Base-by-base conservation (phyloP, 2,888 invertebrate species). In the Aricia artaxerxes region DNA sequence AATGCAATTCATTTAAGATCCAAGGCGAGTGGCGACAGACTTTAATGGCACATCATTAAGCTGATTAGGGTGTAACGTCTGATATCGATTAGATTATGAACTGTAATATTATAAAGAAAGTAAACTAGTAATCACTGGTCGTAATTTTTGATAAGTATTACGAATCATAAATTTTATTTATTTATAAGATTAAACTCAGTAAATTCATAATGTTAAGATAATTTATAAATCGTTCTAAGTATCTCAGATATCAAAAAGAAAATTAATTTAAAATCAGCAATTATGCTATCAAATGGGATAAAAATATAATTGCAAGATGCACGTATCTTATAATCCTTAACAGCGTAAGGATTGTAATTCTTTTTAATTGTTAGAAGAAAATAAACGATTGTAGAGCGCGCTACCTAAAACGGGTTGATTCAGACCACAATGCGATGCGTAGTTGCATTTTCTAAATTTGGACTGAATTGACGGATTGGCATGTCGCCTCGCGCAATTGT, bases 61-160 rank as follows among this genome's bases (percentile, higher is more conserved):
- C 49, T 3, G 24, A 31, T 64, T 31, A n/a, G 24, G 7, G 61
- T 61, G 60, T 24, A 73, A 44, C 40, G 49, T 73, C 16, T 73
- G 73, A 73, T 73, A 49, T 75, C 5, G 75, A 75, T 73, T 44
- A 73, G 73, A 73, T 75, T 75, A 31, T 31, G 11, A 64, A 64
- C 31, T 9, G 0, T 24, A 7, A 24, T 24, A 24, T 24, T 24
- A 24, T 24, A n/a, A 11, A 44, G 7, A 44, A 9, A 53, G 9
- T 24, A 24, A 44, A 49, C 75, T 49, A 31, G 75, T 75, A 75
- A 75, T 49, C 7, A 31, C 75, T 53, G 75, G 75, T 49, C 24
- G 31, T 75, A 49, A 13, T 49, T 49, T 75, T 53, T 31, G 53
- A 31, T 75, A 53, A 49, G 5, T 53, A 4, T 53, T 13, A 6